These are phyloP conservation scores for Cliona cf. orientalis DNA, from an alignment of 37 sponge, comb jelly and placozoan genomes.

Conservation along the genomic window DNA sequence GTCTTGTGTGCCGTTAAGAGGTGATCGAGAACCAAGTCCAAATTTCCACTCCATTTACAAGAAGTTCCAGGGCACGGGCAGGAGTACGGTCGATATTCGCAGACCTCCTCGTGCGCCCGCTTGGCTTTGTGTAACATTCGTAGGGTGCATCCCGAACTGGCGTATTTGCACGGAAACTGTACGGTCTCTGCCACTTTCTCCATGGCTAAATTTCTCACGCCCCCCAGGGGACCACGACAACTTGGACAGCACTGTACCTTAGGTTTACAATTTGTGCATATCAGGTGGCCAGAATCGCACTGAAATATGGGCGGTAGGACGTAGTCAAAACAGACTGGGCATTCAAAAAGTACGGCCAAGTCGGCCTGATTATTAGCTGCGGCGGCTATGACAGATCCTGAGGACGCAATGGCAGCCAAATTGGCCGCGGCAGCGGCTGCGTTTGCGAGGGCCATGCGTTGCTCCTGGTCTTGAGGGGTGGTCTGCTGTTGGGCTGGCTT, in stretches of 20 bases:
- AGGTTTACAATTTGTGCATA: constrained; percentile 88
- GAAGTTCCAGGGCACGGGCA: constrained; percentile 97
- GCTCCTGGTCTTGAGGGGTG: background rate
- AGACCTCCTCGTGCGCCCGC: constrained; percentile 86
- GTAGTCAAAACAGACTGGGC: constrained; percentile 98
- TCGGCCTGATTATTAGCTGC: constrained; percentile 30
- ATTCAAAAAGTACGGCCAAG: constrained; percentile 89
- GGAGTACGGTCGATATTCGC: constrained; percentile 90
- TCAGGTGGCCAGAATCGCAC: constrained; percentile 96
- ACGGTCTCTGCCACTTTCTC: constrained; percentile 95
- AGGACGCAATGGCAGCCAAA: background rate
- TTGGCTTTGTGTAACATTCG: constrained; percentile 80
- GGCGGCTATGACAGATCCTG: background rate
- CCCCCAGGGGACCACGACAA: constrained; percentile 87
- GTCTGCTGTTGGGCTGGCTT: background rate
- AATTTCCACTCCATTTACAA: constrained; percentile 89
- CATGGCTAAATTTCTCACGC: constrained; percentile 95
- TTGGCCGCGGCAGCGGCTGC: background rate
- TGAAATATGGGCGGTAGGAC: constrained; percentile 96
- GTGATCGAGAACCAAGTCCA: constrained; percentile 87
- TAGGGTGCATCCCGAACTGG: constrained; percentile 78
- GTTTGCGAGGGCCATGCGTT: background rate
- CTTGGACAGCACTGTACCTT: constrained; percentile 91
- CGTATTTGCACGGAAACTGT: constrained; percentile 91
- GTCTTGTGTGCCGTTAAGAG: constrained; percentile 85